Evolutionary conservation across 2,888 invertebrate genomes (phyloP), one percentile per base, ranked within the genome.

Genomic region (Myopa testacea): DNA sequence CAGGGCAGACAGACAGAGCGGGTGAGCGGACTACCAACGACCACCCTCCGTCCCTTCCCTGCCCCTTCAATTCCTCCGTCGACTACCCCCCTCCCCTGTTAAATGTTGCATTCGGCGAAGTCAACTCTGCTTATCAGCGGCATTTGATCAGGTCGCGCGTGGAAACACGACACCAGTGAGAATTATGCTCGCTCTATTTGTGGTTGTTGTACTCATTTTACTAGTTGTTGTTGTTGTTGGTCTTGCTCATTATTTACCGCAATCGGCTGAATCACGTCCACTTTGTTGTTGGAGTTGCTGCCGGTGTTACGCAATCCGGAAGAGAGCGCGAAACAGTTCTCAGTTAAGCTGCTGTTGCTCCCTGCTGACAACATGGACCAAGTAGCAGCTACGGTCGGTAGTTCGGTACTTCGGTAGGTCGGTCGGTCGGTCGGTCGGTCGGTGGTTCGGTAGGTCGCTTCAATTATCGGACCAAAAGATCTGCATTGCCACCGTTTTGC

Each of bases 261-360:
- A 50, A 52, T 70, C 52, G 55, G 14, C 55, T 55, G 16, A 55
- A 55, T 55, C 16, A 55, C n/a, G 34, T 12, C 1, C 38, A 38
- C 37, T 4, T 38, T 16, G 65, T 37, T 65, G 65, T 8, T 37
- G 63, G 10, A n/a, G 63, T 37, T 14, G 34, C 12, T 65, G 34
- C 10, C 62, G 34, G 26, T 62, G 62, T 37, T 37, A 19, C 62
- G 34, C 62, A 62, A 62, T 62, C 62, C 26, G 62, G 4, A 26
- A n/a, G 8, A 26, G 26, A 45, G 45, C 68, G 50, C 38, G 16
- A 55, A 58, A 55, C 55, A 52, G n/a, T 38, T 45, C n/a, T 60
- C 62, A 70, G 14, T 78, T 75, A 78, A 71, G 70, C 76, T 80
- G 81, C 78, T 77, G 76, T 79, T 71, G 80, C 74, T 78, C 37